Percentiles rank a stretch among this genome's conserved stretches.
Conservation (phyloP, 2,113 vertebrate genomes). For the Ginglymostoma cirratum region DNA sequence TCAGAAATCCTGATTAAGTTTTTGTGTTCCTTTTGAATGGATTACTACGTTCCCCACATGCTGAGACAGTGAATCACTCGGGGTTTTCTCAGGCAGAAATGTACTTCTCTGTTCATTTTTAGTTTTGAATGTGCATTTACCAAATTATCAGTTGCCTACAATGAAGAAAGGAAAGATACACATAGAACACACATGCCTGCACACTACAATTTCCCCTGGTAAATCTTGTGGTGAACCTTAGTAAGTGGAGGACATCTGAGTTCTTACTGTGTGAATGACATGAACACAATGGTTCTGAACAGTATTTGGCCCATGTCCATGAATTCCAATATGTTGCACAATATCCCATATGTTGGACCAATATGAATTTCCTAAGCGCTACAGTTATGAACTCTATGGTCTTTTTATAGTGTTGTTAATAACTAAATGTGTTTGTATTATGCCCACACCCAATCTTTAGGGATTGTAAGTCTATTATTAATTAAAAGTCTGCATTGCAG, state of each 20-base stretch:
- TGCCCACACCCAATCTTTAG: not conserved
- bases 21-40: not conserved
- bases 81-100: not conserved
- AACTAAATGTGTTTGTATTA: not conserved
- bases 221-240: not conserved
- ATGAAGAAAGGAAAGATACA: too few species aligned
- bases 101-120: not conserved
- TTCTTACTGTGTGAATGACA: slow-evolving; percentile 18
- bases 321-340: not conserved
- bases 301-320: not conserved
- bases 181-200: not conserved
- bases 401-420: not conserved
- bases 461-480: not conserved
- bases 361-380: not conserved
- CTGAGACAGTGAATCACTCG: not conserved
- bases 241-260: not conserved
- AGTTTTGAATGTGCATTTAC: not conserved
- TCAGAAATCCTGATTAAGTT: not conserved
- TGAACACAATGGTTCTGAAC: not conserved
- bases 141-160: not conserved
- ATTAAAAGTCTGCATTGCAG: not conserved
- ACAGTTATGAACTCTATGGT: not conserved
- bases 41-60: too few species aligned
- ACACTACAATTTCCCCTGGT: not conserved
- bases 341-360: not conserved